Percentiles rank a stretch among this genome's conserved stretches.
phyloP scores from a whole-genome alignment of 2,888 invertebrate species.

The Germaria angustata region DNA sequence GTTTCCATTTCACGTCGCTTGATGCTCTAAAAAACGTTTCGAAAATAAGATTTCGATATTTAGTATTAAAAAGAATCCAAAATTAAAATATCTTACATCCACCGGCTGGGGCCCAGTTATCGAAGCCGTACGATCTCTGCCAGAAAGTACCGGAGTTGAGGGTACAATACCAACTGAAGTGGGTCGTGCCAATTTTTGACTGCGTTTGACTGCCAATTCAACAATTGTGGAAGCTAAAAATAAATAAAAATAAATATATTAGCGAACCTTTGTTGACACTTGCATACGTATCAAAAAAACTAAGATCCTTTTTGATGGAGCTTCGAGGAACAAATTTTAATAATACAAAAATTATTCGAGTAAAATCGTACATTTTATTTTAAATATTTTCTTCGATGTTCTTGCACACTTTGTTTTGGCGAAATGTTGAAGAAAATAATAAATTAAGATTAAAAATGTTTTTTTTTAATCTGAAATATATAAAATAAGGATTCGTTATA shows the following conservation, averaged over 20 bases:
- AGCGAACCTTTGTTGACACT: too few species aligned
- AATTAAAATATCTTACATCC: constrained; percentile 83
- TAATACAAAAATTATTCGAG: too few species aligned
- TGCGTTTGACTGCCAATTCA: constrained; percentile 85
- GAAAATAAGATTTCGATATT: neutral
- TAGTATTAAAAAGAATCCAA: neutral
- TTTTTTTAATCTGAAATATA: too few species aligned
- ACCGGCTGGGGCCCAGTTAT: constrained; percentile 93
- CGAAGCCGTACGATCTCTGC: constrained; percentile 81
- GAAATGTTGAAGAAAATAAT: too few species aligned
- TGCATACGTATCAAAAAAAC: too few species aligned
- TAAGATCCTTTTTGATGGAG: too few species aligned
- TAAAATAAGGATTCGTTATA: too few species aligned
- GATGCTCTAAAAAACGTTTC: constrained; percentile 83
- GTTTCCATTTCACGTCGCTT: constrained; percentile 91
- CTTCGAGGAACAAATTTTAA: too few species aligned
- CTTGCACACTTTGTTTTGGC: too few species aligned
- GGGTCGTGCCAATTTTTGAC: constrained; percentile 80
- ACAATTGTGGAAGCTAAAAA: constrained; percentile 84
- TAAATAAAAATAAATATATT: neutral
- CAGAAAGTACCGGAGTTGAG: constrained; percentile 82
- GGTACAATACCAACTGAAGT: constrained; percentile 80
- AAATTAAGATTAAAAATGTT: too few species aligned
- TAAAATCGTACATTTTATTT: too few species aligned
- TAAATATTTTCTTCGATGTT: too few species aligned